Evolutionary conservation across 2,113 vertebrate species (phyloP).

Genomic region (Indri indri): DNA sequence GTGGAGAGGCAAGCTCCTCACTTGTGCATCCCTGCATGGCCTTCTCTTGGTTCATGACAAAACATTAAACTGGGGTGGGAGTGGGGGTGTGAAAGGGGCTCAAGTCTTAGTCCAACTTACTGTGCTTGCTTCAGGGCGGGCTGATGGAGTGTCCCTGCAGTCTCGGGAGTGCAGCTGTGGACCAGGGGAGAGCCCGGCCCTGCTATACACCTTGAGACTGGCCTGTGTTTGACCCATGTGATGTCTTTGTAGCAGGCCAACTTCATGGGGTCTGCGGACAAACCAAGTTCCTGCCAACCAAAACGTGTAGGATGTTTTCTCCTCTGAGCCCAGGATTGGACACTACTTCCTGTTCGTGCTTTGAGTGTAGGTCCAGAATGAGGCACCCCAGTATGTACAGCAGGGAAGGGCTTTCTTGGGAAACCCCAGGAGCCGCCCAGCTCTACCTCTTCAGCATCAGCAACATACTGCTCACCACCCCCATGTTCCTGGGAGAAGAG

Average conservation of each 20-base stretch:
- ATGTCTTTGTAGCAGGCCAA: neutral
- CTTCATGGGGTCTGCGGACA: slow-evolving; percentile 55
- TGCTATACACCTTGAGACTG: slow-evolving; percentile 58
- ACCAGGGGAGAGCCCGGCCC: slow-evolving; percentile 25
- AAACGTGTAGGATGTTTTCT: neutral
- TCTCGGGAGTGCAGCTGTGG: neutral
- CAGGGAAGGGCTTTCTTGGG: slow-evolving; percentile 23
- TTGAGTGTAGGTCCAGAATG: neutral
- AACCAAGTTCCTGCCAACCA: slow-evolving; percentile 1
- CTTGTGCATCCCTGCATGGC: neutral
- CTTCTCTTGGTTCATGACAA: neutral
- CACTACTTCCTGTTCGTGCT: neutral
- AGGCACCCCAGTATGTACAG: neutral
- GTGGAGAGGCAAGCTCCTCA: neutral
- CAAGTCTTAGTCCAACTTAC: slow-evolving; percentile 78
- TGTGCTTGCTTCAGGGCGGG: slow-evolving; percentile 80
- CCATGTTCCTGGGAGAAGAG: neutral
- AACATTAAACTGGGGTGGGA: neutral
- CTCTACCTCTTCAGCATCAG: slow-evolving; percentile 10
- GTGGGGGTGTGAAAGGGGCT: neutral
- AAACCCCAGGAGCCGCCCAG: neutral
- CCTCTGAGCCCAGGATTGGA: neutral
- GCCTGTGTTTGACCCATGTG: slow-evolving; percentile 35
- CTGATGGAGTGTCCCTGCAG: neutral
- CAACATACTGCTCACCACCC: neutral